phyloP scores from a whole-genome alignment of 2,113 vertebrate genomes.

The Trogon surrucura region DNA sequence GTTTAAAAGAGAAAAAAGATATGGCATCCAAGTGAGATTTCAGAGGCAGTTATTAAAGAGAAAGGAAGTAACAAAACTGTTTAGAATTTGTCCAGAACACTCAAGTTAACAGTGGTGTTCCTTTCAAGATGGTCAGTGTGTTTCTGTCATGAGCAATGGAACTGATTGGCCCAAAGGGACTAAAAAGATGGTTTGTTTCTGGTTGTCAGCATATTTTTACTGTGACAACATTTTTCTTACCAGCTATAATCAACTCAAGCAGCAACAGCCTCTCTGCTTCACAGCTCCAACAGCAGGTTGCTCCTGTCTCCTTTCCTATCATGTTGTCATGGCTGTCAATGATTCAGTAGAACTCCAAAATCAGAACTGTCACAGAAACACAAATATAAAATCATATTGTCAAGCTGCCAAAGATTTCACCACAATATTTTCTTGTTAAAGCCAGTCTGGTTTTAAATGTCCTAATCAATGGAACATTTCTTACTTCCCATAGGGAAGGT shows the following conservation, averaged over 20 bases:
- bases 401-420: conserved; percentile 26
- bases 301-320: conserved; percentile 14
- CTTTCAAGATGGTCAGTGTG: background rate
- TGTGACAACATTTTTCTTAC: conserved; percentile 15
- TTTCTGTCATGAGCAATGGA: background rate
- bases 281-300: background rate
- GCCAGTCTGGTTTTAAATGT: background rate
- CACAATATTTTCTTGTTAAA: background rate
- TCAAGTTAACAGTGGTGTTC: background rate
- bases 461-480: background rate
- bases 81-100: background rate
- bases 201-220: conserved; percentile 30
- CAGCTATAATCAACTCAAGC: conserved; percentile 16
- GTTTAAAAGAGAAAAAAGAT: background rate
- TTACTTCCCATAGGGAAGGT: background rate
- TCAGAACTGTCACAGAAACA: conserved; percentile 34
- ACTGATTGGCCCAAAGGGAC: background rate
- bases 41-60: background rate
- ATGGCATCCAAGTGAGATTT: background rate
- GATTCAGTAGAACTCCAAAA: conserved; percentile 18
- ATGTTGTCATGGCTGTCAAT: conserved; percentile 21
- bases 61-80: background rate
- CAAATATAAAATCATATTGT: conserved; percentile 37
- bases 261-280: conserved; percentile 19
- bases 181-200: background rate